Evolutionary conservation across 2,113 vertebrate species (phyloP).

Genomic region (Phalacrocorax aristotelis): DNA sequence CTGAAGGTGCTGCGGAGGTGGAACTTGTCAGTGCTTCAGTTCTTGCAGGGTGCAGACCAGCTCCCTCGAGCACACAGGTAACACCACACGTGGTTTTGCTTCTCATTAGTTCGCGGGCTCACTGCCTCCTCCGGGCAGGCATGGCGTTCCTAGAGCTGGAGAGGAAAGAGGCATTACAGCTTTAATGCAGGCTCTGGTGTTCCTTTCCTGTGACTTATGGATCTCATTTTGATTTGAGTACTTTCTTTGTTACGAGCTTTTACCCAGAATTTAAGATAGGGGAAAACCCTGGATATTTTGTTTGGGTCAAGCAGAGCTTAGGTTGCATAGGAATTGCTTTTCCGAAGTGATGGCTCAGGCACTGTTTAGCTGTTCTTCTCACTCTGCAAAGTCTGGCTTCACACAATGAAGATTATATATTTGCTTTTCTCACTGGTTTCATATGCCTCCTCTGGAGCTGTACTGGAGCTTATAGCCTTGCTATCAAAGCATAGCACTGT

Average conservation of each 20-base stretch:
- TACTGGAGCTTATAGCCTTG: background rate
- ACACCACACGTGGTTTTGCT: rapidly evolving
- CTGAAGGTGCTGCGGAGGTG: background rate
- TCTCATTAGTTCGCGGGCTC: background rate
- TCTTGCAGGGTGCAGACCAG: background rate
- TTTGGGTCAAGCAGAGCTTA: background rate
- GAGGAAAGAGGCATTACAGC: background rate
- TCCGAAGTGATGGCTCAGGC: background rate
- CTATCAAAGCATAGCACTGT: background rate
- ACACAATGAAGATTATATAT: background rate
- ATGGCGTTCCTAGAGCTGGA: rapidly evolving
- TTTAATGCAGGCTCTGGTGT: background rate
- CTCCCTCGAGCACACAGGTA: rapidly evolving
- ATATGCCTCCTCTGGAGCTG: background rate
- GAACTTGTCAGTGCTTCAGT: background rate
- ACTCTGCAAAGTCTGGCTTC: background rate
- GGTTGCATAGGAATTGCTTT: background rate
- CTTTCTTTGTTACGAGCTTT: background rate
- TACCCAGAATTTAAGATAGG: background rate
- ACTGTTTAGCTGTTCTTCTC: background rate
- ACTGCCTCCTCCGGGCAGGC: background rate
- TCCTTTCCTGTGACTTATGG: background rate
- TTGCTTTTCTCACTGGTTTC: background rate
- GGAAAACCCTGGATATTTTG: background rate
- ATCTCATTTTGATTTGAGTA: background rate